Conservation (phyloP, 2,797 vertebrate genomes). For the Chanos chanos region DNA sequence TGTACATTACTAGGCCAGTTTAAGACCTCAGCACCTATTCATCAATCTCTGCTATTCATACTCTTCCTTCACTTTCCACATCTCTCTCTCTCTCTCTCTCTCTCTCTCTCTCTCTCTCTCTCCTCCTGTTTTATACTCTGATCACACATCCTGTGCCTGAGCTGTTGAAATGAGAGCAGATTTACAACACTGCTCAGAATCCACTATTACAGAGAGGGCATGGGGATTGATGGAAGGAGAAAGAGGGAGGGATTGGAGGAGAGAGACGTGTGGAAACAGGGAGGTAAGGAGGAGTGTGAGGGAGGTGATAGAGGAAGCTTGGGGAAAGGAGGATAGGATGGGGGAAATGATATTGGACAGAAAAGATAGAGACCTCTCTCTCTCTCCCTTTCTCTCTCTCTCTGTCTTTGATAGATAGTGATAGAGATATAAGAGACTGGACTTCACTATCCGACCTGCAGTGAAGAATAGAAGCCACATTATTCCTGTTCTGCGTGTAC, state of each 20-base stretch:
- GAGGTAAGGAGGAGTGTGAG: neutral
- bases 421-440: slow-evolving; percentile 3
- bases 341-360: neutral
- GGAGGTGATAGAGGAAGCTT: neutral
- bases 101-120: neutral
- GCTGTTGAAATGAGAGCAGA: slow-evolving; percentile 32
- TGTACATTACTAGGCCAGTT: neutral
- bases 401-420: neutral
- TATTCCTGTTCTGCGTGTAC: neutral
- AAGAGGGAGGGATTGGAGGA: neutral
- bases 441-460: neutral
- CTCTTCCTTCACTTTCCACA: neutral
- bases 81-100: too few species aligned
- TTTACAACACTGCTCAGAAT: slow-evolving; percentile 29
- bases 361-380: neutral
- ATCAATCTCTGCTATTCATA: neutral
- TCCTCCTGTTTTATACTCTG: slow-evolving; percentile 32
- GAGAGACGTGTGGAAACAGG: neutral
- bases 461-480: neutral
- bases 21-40: neutral
- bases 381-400: neutral
- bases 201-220: slow-evolving; percentile 11
- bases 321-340: neutral
- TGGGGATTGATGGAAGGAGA: slow-evolving; percentile 2
- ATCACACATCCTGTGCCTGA: slow-evolving; percentile 31